Evolutionary conservation across 2,113 vertebrate genomes (phyloP), one percentile per base, ranked within the genome.

Genomic region (Pluvianellus socialis): DNA sequence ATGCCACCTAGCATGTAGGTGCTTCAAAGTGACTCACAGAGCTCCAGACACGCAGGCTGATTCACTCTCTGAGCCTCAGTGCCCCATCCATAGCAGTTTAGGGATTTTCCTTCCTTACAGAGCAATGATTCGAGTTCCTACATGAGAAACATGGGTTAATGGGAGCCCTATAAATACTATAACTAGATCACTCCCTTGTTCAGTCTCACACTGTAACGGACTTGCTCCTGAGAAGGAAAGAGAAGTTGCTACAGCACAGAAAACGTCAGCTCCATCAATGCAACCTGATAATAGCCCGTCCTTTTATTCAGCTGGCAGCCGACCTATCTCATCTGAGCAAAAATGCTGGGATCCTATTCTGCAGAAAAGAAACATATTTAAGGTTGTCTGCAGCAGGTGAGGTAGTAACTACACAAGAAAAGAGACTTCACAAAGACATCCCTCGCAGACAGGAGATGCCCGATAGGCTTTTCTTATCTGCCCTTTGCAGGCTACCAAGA

Each of bases 1-100:
- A 0, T 93, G 42, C 32, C 56, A 62, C 13, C 6, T 1, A 32
- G 18, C 30, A 24, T 0, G 0, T 12, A 24, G n/a, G 1, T 40
- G 44, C 30, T 53, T 53, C 70, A 50, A 84, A 9, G 27, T 55
- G 73, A 23, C 65, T 30, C n/a, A 33, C 4, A n/a, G 35, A 17
- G 44, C 56, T 86, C 71, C 21, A 47, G 56, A 13, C 23, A 20
- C 5, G 13, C 12, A 44, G 61, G 28, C 22, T 72, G 56, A 7
- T 23, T 85, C 27, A 20, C 6, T 28, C 14, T 20, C n/a, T 8
- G 5, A 73, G 49, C 22, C 49, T 50, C 49, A 50, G 32, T 21
- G 19, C 27, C 30, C 35, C 58, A 40, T 76, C 18, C 23, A 6
- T 3, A 58, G 35, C 40, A 45, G 18, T 4, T 61, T 10, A 26